Base-by-base conservation (phyloP, 2,888 invertebrate species). In the Psococerastis gibbosa region DNA sequence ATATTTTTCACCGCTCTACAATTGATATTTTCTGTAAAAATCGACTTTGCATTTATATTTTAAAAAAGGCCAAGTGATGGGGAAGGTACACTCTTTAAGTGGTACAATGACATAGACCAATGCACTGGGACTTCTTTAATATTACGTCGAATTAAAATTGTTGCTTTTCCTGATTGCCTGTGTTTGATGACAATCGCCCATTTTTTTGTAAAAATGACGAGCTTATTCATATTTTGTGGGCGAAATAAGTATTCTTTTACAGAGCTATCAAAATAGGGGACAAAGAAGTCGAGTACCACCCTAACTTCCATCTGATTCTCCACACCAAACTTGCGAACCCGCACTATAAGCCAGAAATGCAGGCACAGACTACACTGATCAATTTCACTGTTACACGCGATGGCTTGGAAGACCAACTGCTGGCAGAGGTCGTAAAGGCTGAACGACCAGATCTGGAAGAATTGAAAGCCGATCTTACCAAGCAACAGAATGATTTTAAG, bases 321-420 rank as follows among this genome's bases (percentile, higher is more conserved):
- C 94, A 95, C 55, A 94, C 94, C 1, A 95, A 95, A 65, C 62
- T 95, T 52, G 92, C 92, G 1, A 95, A 94, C 67, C 95, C 94
- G 9, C 94, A 94, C 66, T 95, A 94, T 60, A 89, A 94, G 58
- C 95, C 95, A 1, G 95, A 95, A 68, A 88, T 95, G 85, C 94
- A 95, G 65, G 95, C 95, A 11, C 94, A 95, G 66, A 88, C 91
- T 0, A 94, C 94, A 2, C 67, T 95, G 46, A 92, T 95, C 50
- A 94, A 95, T 65, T 95, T 95, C 57, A 94, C 94, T 8, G 95
- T 95, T 5, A 95, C 95, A 5, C 73, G 88, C 55, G 94, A 94
- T 58, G 95, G 94, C 6, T 65, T 95, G 38, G 94, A 94, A 66
- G 94, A 95, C 62, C 94, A 95, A 62, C 68, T 95, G 15, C 65